Conservation (phyloP, 2,797 vertebrate genomes). For the Decapterus maruadsi region DNA sequence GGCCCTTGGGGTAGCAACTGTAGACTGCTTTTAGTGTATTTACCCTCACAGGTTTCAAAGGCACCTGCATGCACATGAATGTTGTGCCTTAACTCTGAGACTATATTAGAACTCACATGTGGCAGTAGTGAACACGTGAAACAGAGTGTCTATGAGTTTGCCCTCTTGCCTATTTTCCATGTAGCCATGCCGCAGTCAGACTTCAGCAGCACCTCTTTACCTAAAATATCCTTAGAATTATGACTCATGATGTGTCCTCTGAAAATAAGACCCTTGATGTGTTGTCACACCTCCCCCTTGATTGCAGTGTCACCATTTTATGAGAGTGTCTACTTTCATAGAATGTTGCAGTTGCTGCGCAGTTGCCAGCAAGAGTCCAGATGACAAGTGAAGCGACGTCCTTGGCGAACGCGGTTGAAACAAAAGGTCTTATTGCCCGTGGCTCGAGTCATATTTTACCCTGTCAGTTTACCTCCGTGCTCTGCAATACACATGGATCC, state of each 20-base stretch:
- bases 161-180: constrained; percentile 47
- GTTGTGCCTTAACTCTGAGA: constrained; percentile 9
- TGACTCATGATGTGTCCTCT: constrained; percentile 64
- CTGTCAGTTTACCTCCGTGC: constrained; percentile 14
- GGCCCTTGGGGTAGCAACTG: constrained; percentile 38
- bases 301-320: constrained; percentile 73
- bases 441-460: constrained; percentile 36
- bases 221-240: constrained; percentile 68
- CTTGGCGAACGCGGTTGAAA: constrained; percentile 52
- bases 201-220: constrained; percentile 33
- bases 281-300: constrained; percentile 47
- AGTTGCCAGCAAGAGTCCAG: constrained; percentile 56
- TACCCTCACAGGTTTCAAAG: constrained; percentile 25
- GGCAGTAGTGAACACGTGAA: constrained; percentile 19
- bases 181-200: constrained; percentile 2
- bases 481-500: not conserved
- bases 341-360: constrained; percentile 65
- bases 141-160: constrained; percentile 30
- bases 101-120: constrained; percentile 39
- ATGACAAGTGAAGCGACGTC: constrained; percentile 56
- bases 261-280: constrained; percentile 76
- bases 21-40: constrained; percentile 31
- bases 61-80: constrained; percentile 32
- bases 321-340: constrained; percentile 69
- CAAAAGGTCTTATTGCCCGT: constrained; percentile 39